Conservation (phyloP, 2,113 vertebrate species). For the Picathartes gymnocephalus region DNA sequence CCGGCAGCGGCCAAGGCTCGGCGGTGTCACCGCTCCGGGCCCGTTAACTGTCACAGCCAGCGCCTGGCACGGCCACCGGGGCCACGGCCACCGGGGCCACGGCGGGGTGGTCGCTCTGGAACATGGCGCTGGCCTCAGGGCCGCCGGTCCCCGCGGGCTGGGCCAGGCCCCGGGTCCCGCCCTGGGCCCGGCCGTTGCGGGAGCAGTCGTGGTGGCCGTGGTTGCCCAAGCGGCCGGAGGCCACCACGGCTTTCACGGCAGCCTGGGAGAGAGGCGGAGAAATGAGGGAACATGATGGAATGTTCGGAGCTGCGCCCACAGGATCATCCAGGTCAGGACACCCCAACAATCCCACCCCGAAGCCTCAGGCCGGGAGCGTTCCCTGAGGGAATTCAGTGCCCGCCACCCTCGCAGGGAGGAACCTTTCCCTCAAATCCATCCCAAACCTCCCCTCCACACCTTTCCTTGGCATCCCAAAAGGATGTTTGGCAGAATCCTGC, state of each 20-base stretch:
- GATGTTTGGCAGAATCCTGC: neutral
- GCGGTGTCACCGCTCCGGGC: neutral
- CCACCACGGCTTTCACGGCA: slow-evolving; percentile 86
- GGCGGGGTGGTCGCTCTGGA: neutral
- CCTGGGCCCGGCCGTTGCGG: slow-evolving; percentile 56
- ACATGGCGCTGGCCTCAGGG: fast-evolving
- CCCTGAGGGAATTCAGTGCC: neutral
- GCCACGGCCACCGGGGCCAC: neutral
- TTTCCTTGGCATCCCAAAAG: fast-evolving
- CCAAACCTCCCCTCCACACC: neutral
- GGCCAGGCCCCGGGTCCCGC: neutral
- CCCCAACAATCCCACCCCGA: neutral
- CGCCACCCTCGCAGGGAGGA: too few species aligned
- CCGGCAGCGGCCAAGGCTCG: fast-evolving
- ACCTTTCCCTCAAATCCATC: neutral
- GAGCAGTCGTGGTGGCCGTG: slow-evolving; percentile 75
- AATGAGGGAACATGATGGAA: neutral
- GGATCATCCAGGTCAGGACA: too few species aligned
- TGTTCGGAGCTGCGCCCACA: fast-evolving
- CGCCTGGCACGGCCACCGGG: neutral
- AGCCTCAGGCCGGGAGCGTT: too few species aligned
- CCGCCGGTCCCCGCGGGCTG: fast-evolving
- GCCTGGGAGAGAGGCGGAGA: slow-evolving; percentile 65
- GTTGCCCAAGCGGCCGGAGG: slow-evolving; percentile 78
- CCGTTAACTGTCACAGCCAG: neutral